A percentile compares a stretch with the other conserved stretches of the same genome.
phyloP scores from a whole-genome alignment of 1,140 invertebrate species.

The Colletes latitarsis region DNA sequence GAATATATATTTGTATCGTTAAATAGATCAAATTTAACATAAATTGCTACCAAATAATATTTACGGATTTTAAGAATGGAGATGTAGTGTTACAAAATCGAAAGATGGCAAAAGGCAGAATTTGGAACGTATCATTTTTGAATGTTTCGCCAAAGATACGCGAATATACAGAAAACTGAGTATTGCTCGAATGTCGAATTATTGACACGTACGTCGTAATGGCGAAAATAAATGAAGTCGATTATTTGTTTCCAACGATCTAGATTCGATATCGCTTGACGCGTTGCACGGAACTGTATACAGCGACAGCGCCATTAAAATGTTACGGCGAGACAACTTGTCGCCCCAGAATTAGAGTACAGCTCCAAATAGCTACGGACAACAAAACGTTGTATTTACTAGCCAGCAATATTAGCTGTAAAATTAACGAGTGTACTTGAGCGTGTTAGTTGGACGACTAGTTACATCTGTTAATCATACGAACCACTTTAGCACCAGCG shows the following conservation, averaged over 20 bases:
- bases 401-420: neutral
- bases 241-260: neutral
- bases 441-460: neutral
- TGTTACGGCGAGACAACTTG: neutral
- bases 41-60: too few species aligned
- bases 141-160: neutral
- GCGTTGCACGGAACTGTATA: neutral
- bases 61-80: too few species aligned
- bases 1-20: too few species aligned
- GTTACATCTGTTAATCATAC: neutral
- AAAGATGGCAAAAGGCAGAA: too few species aligned
- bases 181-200: too few species aligned
- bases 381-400: neutral
- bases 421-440: neutral
- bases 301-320: neutral
- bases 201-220: neutral
- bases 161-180: too few species aligned
- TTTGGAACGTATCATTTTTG: neutral
- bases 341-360: neutral
- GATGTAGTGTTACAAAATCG: too few species aligned
- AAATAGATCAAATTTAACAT: too few species aligned
- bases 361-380: neutral
- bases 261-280: too few species aligned
- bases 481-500: neutral
- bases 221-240: neutral